These are phyloP conservation scores for Machimus atricapillus DNA, from an alignment of 2,888 invertebrate genomes.

Conservation along the genomic window DNA sequence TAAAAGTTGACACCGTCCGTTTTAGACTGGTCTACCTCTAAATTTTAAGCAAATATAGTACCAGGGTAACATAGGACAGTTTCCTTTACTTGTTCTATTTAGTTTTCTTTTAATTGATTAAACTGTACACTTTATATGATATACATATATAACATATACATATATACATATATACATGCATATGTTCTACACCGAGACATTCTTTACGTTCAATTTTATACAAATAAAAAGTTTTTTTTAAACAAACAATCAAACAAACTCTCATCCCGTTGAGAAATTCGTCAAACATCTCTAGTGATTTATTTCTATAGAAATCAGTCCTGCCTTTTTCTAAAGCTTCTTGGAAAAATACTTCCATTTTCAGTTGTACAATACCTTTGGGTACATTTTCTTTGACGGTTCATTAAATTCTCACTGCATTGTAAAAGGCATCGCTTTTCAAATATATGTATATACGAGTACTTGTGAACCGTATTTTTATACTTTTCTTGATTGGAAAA, in stretches of 20 bases:
- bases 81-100: background rate
- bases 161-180: background rate
- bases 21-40: background rate
- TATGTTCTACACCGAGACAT: background rate
- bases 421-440: background rate
- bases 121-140: background rate
- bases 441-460: too few species aligned
- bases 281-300: background rate
- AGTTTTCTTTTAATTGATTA: background rate
- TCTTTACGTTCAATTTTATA: background rate
- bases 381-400: background rate
- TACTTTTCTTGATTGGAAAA: background rate
- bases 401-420: background rate
- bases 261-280: background rate
- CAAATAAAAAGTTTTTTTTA: background rate
- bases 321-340: background rate
- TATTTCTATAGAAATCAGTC: background rate
- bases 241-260: background rate
- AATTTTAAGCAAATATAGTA: background rate
- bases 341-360: background rate
- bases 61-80: background rate
- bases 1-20: background rate
- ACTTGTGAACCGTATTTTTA: background rate
- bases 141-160: background rate
- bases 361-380: background rate